Percentiles rank a stretch among this genome's conserved stretches.
phyloP scores from a whole-genome alignment of 1,140 invertebrate species.

The Homalodisca vitripennis region DNA sequence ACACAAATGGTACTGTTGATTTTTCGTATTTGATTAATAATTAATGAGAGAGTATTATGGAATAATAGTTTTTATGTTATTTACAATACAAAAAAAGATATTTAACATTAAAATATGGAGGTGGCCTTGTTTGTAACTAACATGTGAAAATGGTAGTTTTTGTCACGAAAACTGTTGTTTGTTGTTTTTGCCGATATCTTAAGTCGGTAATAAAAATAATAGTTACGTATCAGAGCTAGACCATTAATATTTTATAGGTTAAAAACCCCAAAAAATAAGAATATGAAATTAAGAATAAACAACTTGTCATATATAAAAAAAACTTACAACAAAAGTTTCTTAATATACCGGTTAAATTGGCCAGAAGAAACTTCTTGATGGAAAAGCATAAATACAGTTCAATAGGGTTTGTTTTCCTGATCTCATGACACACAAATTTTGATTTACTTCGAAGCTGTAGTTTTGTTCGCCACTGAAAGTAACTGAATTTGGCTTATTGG shows the following conservation, averaged over 20 bases:
- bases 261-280: no score
- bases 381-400: no score
- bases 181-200: no score
- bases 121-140: background rate
- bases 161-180: background rate
- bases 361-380: no score
- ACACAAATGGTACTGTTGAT: background rate
- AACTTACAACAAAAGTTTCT: no score
- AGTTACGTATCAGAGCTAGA: no score
- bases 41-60: background rate
- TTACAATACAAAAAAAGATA: background rate
- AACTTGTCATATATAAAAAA: no score
- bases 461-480: conserved; percentile 10
- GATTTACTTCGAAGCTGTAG: conserved; percentile 10
- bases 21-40: background rate
- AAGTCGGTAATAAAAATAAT: background rate
- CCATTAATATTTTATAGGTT: no score
- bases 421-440: conserved; percentile 1
- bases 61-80: background rate
- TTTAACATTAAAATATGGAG: background rate
- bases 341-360: no score
- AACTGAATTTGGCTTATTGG: conserved; percentile 1
- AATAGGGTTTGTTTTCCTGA: background rate
- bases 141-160: background rate
- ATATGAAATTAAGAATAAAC: no score